Evolutionary conservation across 2,113 vertebrate species (phyloP), one percentile per base, ranked within the genome.

Genomic region (Gnathonemus longibarbis): DNA sequence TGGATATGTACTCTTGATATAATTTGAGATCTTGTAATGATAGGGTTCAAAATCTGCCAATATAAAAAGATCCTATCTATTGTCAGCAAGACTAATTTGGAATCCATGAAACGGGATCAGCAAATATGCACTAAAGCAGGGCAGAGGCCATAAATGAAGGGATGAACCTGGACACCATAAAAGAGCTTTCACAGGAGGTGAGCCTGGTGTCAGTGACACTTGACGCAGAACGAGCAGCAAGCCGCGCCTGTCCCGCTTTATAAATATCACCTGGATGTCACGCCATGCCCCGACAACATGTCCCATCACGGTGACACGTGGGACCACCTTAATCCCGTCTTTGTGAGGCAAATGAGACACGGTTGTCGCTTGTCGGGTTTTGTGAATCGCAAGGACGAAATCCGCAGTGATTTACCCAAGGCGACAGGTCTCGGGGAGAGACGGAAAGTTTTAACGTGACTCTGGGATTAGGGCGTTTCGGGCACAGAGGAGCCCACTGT

Each of bases 271-370:
- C 95, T 95, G 94, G 96, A 42, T 95, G 96, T 94, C 96, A 94
- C 92, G 94, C 94, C 89, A 92, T 96, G 94, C 94, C 95, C 95
- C 94, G 95, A 96, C 96, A 97, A 97, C 95, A 93, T 94, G 96
- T 95, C 96, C 96, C 97, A 98, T 97, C 96, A 97, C 95, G 96
- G 95, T 94, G 95, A 96, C 97, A 98, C 94, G 95, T 97, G 97
- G 35, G 96, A 97, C 96, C 96, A 95, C 94, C 95, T 70, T 98
- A 98, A 99, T 98, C 97, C 95, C 94, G 19, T 95, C 96, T 97
- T 97, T 97, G 96, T 97, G 95, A 96, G 96, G 95, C 95, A 96
- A 95, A 95, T 95, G 96, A 97, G 96, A 96, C 96, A 95, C 94
- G 96, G 95, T 97, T 97, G 97, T 97, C 94, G 96, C 95, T 97